These are phyloP conservation scores for Neuroscelio doddi DNA, from an alignment of 2,888 invertebrate species.

Conservation along the genomic window DNA sequence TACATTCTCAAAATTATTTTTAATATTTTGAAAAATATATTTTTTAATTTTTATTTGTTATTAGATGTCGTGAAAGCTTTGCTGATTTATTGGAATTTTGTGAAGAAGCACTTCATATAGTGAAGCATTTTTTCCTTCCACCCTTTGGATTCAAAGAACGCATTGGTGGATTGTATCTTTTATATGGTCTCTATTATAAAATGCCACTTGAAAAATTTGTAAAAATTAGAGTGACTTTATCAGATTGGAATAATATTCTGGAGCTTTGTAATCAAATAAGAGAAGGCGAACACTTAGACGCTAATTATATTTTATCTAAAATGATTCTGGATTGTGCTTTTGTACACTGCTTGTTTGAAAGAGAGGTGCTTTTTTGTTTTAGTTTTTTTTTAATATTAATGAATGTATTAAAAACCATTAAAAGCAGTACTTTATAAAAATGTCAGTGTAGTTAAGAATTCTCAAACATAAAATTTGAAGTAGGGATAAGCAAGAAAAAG, in stretches of 20 bases:
- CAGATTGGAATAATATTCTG: conserved; percentile 59
- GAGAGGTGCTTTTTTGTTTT: conserved; percentile 55
- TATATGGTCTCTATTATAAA: conserved; percentile 66
- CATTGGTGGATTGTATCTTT: conserved; percentile 63
- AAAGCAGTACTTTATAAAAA: no score
- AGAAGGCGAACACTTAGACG: conserved; percentile 62
- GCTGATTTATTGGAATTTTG: conserved; percentile 62
- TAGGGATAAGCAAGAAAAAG: no score
- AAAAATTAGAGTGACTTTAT: conserved; percentile 59
- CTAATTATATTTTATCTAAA: conserved; percentile 65
- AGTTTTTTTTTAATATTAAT: not conserved
- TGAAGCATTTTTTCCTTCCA: conserved; percentile 60
- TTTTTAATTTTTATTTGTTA: conserved; percentile 9
- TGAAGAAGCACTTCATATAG: conserved; percentile 61
- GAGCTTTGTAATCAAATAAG: conserved; percentile 59
- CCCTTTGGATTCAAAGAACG: conserved; percentile 57
- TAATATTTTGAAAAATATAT: not conserved
- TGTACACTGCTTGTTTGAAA: conserved; percentile 54
- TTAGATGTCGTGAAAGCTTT: conserved; percentile 55
- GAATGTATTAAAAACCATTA: no score
- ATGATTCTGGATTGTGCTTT: conserved; percentile 61
- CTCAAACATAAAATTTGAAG: no score
- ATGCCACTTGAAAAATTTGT: conserved; percentile 56
- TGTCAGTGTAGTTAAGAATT: no score
- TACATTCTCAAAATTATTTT: not conserved